Evolutionary conservation across 2,797 vertebrate species (phyloP).

Genomic region (Amblyraja radiata): DNA sequence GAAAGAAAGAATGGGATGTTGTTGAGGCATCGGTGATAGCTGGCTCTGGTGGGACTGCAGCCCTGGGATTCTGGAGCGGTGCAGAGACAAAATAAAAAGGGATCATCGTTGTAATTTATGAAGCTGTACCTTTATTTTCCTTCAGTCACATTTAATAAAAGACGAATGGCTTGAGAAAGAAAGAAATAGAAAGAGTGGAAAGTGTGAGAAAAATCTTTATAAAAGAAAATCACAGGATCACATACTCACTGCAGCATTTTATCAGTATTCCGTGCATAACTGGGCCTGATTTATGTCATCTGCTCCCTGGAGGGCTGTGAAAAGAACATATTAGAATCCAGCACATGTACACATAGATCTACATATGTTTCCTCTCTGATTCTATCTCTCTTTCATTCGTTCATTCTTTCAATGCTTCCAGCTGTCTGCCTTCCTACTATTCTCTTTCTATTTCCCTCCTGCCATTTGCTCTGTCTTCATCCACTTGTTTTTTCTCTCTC

Average conservation of each 20-base stretch:
- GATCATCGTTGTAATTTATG: not conserved
- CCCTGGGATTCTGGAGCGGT: not conserved
- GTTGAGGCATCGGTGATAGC: not conserved
- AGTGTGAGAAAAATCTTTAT: slow-evolving; percentile 16
- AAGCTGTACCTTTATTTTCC: not conserved
- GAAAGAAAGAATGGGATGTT: not conserved
- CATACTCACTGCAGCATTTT: not conserved
- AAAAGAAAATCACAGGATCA: not conserved
- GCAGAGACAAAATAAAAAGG: not conserved
- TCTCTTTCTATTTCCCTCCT: not conserved
- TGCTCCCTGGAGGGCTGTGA: not conserved
- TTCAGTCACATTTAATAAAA: not conserved
- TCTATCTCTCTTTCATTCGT: no score
- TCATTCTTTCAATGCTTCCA: not conserved
- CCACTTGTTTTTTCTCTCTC: not conserved
- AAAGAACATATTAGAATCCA: not conserved
- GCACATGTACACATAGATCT: not conserved
- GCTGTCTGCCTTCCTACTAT: not conserved
- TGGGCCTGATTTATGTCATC: slow-evolving; percentile 1
- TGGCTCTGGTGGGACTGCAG: not conserved
- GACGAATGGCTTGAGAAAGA: not conserved
- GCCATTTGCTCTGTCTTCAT: not conserved
- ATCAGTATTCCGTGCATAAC: slow-evolving; percentile 27
- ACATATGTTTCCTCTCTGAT: no score
- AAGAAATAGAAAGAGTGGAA: not conserved